These are phyloP conservation scores for Nematostella vectensis DNA, from an alignment of 92 coral and sea anemone genomes.

Conservation along the genomic window DNA sequence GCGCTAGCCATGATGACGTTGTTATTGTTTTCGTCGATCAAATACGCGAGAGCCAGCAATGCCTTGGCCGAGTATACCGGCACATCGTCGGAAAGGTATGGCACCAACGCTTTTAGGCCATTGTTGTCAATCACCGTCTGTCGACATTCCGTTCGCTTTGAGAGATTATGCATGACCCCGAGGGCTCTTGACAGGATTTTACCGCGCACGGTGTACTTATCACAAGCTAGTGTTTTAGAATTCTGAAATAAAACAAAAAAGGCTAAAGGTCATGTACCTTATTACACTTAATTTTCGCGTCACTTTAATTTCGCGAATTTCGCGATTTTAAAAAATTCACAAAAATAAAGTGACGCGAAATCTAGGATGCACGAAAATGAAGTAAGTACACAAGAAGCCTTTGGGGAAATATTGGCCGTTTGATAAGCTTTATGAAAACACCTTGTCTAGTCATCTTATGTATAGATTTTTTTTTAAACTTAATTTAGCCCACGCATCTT, in stretches of 20 bases:
- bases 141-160: constrained; percentile 56
- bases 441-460: too few relatives aligned
- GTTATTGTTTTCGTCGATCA: constrained; percentile 61
- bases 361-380: too few relatives aligned
- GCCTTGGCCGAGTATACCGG: constrained; percentile 34
- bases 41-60: constrained; percentile 58
- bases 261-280: too few relatives aligned
- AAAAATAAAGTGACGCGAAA: too few relatives aligned
- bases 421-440: too few relatives aligned
- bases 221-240: not conserved
- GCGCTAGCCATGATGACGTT: not conserved
- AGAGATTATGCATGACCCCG: constrained; percentile 46
- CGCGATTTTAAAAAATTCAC: too few relatives aligned
- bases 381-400: too few relatives aligned
- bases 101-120: constrained; percentile 42
- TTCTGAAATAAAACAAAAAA: not conserved
- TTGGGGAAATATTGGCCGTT: too few relatives aligned
- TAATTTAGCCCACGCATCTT: too few relatives aligned
- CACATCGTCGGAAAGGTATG: constrained; percentile 49
- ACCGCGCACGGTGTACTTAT: constrained; percentile 38
- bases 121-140: constrained; percentile 25
- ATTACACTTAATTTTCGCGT: too few relatives aligned
- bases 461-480: too few relatives aligned
- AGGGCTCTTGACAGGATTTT: constrained; percentile 28
- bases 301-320: too few relatives aligned